These are phyloP conservation scores for Patella vulgata DNA, from an alignment of 1,140 invertebrate species.

Conservation along the genomic window DNA sequence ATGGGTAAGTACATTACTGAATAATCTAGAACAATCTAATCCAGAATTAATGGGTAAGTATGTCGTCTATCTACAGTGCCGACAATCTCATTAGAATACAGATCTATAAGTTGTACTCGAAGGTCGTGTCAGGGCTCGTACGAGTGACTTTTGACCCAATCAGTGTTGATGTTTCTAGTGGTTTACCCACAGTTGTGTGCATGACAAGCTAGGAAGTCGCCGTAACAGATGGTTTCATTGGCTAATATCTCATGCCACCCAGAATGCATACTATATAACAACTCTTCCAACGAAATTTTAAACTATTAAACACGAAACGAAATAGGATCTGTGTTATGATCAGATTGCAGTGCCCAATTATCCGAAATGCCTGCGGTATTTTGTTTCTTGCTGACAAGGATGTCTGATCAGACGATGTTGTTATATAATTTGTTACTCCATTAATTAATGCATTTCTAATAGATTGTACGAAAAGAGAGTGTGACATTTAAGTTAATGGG, in stretches of 20 bases:
- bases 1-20: constrained; percentile 43
- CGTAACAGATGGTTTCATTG: too few species aligned
- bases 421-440: background rate
- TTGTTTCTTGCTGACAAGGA: background rate
- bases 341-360: background rate
- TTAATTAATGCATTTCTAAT: background rate
- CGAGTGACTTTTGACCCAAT: too few species aligned
- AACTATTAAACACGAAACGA: background rate
- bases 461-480: too few species aligned
- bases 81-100: background rate
- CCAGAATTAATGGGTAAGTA: constrained; percentile 35
- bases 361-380: background rate
- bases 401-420: background rate
- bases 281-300: too few species aligned
- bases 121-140: too few species aligned
- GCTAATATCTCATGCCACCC: too few species aligned
- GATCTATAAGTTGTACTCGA: too few species aligned
- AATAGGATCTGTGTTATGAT: background rate
- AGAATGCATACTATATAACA: too few species aligned
- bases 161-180: too few species aligned
- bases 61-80: background rate
- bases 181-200: too few species aligned
- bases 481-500: too few species aligned
- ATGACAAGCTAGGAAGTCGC: too few species aligned
- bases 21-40: constrained; percentile 45